Percentiles rank a stretch among this genome's conserved stretches.
These are phyloP conservation scores for Chamaetylas fuelleborni DNA, from an alignment of 2,113 vertebrate species.

Conservation along the genomic window DNA sequence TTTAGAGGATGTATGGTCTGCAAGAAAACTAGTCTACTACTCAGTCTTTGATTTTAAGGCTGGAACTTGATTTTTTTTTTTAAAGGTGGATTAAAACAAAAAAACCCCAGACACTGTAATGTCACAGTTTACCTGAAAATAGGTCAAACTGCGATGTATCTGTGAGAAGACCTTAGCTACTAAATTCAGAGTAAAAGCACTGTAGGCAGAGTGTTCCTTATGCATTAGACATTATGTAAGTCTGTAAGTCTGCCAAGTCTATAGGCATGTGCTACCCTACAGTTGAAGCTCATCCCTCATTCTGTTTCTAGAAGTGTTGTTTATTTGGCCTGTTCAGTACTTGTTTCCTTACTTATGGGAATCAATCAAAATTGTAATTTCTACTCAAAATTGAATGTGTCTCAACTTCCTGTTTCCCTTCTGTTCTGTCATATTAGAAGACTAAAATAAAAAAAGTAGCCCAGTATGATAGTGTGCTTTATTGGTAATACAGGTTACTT, in stretches of 20 bases:
- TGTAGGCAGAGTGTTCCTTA: background rate
- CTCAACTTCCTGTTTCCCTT: background rate
- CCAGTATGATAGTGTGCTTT: background rate
- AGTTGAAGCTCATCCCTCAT: background rate
- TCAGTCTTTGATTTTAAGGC: background rate
- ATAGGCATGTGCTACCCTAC: background rate
- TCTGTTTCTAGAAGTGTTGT: background rate
- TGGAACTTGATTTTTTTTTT: background rate
- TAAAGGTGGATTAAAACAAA: background rate
- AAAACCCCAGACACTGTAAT: background rate
- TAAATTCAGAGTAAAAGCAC: background rate
- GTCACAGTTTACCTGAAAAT: background rate
- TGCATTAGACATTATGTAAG: background rate
- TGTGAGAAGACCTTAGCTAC: background rate
- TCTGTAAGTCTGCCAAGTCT: background rate
- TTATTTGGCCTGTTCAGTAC: background rate
- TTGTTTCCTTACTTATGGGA: rapidly evolving
- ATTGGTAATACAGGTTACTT: background rate
- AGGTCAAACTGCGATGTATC: background rate
- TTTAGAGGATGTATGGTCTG: background rate
- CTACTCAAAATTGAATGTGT: background rate
- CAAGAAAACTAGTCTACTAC: background rate
- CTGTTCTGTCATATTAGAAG: background rate
- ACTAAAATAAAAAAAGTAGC: background rate
- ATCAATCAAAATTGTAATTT: background rate